phyloP scores from a whole-genome alignment of 2,113 vertebrate genomes.

The Scophthalmus maximus region DNA sequence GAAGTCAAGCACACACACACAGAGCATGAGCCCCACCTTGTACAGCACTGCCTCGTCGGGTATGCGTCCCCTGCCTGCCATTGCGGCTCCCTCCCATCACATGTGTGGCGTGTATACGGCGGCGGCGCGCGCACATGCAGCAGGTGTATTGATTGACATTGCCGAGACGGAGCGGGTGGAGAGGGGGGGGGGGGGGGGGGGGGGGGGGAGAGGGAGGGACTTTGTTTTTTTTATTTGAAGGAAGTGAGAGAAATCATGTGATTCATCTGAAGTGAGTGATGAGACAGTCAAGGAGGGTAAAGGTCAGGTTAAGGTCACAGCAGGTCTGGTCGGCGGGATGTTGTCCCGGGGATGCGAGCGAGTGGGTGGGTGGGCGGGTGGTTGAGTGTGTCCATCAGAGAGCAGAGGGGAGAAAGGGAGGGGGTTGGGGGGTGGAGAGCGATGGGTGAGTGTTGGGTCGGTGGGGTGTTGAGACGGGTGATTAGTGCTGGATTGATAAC shows the following conservation, averaged over 20 bases:
- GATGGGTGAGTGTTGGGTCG: not conserved
- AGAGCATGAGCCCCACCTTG: slow-evolving; percentile 64
- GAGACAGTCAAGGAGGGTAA: slow-evolving; percentile 5
- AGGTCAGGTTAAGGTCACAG: slow-evolving; percentile 60
- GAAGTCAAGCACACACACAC: slow-evolving; percentile 59
- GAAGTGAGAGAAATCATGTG: slow-evolving; percentile 14
- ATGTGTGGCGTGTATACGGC: not conserved
- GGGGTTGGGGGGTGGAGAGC: not conserved
- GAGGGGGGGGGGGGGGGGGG: not conserved
- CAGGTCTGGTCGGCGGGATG: slow-evolving; percentile 29
- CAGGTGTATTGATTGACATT: slow-evolving; percentile 19
- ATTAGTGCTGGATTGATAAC: slow-evolving; percentile 78
- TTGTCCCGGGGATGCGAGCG: slow-evolving; percentile 24
- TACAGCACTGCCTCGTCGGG: slow-evolving; percentile 41
- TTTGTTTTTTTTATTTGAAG: not conserved
- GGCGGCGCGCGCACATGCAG: not conserved
- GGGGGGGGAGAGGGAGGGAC: not conserved
- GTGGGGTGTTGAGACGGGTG: slow-evolving; percentile 45
- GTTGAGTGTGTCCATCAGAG: slow-evolving; percentile 38
- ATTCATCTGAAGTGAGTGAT: slow-evolving; percentile 21
- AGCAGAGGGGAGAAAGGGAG: slow-evolving; percentile 17
- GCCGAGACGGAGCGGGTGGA: not conserved
- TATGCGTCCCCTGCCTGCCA: slow-evolving; percentile 49
- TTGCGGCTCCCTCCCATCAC: slow-evolving; percentile 33
- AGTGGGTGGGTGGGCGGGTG: slow-evolving; percentile 25